Evolutionary conservation across 1,140 invertebrate species (phyloP).

Genomic region (Drosophila hydei): DNA sequence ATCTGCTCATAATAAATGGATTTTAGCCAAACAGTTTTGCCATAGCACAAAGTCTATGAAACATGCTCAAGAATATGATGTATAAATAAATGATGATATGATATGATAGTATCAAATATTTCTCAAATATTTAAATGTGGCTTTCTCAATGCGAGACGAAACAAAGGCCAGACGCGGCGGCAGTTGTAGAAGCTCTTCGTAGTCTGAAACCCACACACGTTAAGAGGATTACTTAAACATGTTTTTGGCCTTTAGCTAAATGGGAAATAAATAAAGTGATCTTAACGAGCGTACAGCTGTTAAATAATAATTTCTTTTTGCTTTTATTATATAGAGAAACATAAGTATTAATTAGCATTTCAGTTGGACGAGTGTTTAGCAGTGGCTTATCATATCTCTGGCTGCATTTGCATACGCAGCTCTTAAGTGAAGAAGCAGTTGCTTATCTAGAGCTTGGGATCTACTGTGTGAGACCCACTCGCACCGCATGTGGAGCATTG

Average conservation of each 20-base stretch:
- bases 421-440: constrained; percentile 4
- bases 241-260: neutral
- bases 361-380: constrained; percentile 12
- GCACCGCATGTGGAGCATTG: constrained; percentile 18
- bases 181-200: neutral
- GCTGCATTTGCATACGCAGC: neutral
- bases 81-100: constrained; percentile 1
- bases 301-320: constrained; percentile 4
- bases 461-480: neutral
- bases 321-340: neutral
- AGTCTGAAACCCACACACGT: constrained; percentile 1
- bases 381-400: constrained; percentile 2
- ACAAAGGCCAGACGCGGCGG: neutral
- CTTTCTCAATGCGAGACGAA: constrained; percentile 2
- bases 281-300: neutral
- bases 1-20: too few relatives aligned
- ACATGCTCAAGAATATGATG: neutral
- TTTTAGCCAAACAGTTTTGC: neutral
- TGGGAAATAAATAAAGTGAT: constrained; percentile 3
- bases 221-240: constrained; percentile 7
- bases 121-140: neutral
- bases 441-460: constrained; percentile 3
- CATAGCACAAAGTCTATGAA: neutral
- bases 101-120: neutral
- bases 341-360: constrained; percentile 18